Conservation (phyloP, 2,797 vertebrate species). For the Botia kubotai region DNA sequence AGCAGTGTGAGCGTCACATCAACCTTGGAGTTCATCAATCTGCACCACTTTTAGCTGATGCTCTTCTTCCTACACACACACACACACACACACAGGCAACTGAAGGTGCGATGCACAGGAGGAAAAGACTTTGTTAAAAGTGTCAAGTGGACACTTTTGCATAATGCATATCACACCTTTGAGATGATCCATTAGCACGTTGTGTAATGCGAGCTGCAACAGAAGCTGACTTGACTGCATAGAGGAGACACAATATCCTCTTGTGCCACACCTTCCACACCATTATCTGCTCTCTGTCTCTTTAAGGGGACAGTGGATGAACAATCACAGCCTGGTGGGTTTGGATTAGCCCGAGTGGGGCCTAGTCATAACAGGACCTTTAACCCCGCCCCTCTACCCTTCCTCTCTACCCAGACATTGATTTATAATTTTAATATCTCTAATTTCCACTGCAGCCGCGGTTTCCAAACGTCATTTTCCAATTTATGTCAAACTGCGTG, state of each 20-base stretch:
- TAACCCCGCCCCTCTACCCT: conserved; percentile 47
- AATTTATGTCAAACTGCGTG: conserved; percentile 90
- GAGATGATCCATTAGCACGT: conserved; percentile 82
- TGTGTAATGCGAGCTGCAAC: conserved; percentile 65
- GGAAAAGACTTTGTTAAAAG: conserved; percentile 75
- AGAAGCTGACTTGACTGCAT: conserved; percentile 67
- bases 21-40: conserved; percentile 73
- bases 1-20: conserved; percentile 62
- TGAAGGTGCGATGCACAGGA: conserved; percentile 67
- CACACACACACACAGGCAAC: conserved; percentile 46
- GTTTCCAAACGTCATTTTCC: conserved; percentile 92
- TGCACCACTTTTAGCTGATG: conserved; percentile 65
- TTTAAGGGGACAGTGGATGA: conserved; percentile 26
- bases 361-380: conserved; percentile 59
- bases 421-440: conserved; percentile 96
- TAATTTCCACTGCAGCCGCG: conserved; percentile 87
- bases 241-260: conserved; percentile 52
- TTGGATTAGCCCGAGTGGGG: conserved; percentile 24
- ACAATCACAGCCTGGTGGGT: conserved; percentile 33
- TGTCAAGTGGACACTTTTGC: conserved; percentile 79
- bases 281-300: not conserved
- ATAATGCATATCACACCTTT: conserved; percentile 81
- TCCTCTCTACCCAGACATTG: conserved; percentile 79
- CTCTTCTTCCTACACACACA: conserved; percentile 66
- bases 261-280: conserved; percentile 46